Evolutionary conservation across 2,113 vertebrate species (phyloP).

Genomic region (Leptobrachium leishanense): DNA sequence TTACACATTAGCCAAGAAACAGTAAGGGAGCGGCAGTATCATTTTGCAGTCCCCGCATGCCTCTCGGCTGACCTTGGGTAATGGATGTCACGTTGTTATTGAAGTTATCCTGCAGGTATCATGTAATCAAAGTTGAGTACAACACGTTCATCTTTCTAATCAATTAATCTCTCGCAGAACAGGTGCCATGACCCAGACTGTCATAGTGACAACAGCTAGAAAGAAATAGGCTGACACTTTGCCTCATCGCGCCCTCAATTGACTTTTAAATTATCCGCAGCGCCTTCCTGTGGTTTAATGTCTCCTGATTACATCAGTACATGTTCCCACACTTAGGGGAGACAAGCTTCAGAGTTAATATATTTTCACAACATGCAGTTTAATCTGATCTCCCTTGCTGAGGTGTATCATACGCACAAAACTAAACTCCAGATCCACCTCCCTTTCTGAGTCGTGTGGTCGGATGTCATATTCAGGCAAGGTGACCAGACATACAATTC

Average conservation of each 20-base stretch:
- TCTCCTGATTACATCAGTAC: neutral
- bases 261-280: neutral
- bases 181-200: neutral
- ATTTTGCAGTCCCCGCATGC: neutral
- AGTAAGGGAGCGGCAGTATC: neutral
- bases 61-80: neutral
- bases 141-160: neutral
- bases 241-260: neutral
- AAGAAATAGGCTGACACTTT: neutral
- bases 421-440: too few relatives aligned
- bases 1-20: neutral
- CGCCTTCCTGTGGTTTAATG: neutral
- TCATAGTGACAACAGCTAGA: neutral
- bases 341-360: neutral
- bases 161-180: neutral
- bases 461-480: too few relatives aligned
- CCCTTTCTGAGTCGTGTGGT: too few relatives aligned
- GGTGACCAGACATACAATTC: too few relatives aligned
- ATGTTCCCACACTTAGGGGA: neutral
- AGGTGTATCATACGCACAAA: too few relatives aligned
- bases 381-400: too few relatives aligned
- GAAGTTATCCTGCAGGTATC: neutral
- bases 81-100: neutral
- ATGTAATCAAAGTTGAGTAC: neutral
- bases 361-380: too few relatives aligned